Evolutionary conservation across 2,113 vertebrate species (phyloP).

Genomic region (Thunnus maccoyii): DNA sequence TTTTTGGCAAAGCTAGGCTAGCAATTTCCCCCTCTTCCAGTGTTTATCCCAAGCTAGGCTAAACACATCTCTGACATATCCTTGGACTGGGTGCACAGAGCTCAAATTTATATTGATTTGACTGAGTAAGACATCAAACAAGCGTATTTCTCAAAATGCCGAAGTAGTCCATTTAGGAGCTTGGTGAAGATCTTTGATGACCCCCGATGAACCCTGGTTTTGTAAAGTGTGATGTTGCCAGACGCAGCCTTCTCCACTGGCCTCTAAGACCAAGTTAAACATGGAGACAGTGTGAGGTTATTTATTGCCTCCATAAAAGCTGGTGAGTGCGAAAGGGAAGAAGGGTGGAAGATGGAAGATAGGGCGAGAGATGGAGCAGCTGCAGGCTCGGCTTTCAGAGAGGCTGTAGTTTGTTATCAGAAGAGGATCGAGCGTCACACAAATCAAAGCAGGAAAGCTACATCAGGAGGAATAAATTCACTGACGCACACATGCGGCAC

Average conservation of each 20-base stretch:
- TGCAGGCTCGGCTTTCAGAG: slow-evolving; percentile 57
- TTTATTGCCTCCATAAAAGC: slow-evolving; percentile 79
- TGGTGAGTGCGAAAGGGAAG: slow-evolving; percentile 52
- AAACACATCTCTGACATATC: too few relatives aligned
- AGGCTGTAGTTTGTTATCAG: slow-evolving; percentile 73
- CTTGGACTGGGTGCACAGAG: not conserved
- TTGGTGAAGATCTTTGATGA: slow-evolving; percentile 31
- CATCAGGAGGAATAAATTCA: slow-evolving; percentile 10
- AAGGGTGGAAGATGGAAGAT: slow-evolving; percentile 64
- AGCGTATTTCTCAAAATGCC: not conserved
- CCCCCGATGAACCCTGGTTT: slow-evolving; percentile 43
- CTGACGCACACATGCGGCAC: slow-evolving; percentile 26
- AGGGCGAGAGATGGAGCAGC: slow-evolving; percentile 59
- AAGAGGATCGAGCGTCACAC: slow-evolving; percentile 59
- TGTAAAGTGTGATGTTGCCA: slow-evolving; percentile 45
- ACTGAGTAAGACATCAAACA: not conserved
- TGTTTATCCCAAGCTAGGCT: not conserved
- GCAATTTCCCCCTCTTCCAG: too few relatives aligned
- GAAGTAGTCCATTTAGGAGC: not conserved
- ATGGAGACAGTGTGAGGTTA: slow-evolving; percentile 62
- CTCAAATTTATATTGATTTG: not conserved
- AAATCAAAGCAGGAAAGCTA: slow-evolving; percentile 67
- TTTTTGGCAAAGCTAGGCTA: not conserved
- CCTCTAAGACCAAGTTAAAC: slow-evolving; percentile 78
- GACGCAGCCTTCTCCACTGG: slow-evolving; percentile 31